phyloP scores from a whole-genome alignment of 2,113 vertebrate genomes.

The Calonectris borealis region DNA sequence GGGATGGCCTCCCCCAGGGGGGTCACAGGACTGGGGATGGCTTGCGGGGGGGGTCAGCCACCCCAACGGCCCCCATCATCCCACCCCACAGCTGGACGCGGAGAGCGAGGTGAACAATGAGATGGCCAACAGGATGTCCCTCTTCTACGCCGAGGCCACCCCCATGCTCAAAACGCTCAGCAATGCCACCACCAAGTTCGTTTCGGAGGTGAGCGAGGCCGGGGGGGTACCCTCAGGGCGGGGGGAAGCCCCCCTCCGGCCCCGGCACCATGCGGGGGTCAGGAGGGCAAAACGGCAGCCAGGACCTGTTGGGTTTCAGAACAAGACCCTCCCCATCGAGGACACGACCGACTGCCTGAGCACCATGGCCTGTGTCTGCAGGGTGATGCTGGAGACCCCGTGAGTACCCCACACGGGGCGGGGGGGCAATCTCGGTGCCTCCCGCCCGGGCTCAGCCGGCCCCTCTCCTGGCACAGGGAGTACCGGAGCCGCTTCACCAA shows the following conservation, averaged over 20 bases:
- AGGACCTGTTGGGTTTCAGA: slow-evolving; percentile 68
- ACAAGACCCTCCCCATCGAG: slow-evolving; percentile 92
- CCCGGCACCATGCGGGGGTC: accelerated
- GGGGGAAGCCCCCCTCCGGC: too few species aligned
- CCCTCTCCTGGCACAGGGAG: slow-evolving; percentile 67
- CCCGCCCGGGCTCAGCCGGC: neutral
- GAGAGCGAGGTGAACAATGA: slow-evolving; percentile 93
- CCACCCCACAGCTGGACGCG: slow-evolving; percentile 76
- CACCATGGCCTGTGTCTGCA: slow-evolving; percentile 94
- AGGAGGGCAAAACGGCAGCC: neutral
- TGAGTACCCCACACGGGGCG: slow-evolving; percentile 51
- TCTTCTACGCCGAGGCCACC: slow-evolving; percentile 90
- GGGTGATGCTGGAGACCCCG: slow-evolving; percentile 95
- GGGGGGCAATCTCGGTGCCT: accelerated
- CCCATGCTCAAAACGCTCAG: slow-evolving; percentile 95
- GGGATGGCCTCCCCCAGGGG: too few species aligned
- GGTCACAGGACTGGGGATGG: neutral
- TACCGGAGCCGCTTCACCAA: slow-evolving; percentile 93
- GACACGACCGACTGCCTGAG: slow-evolving; percentile 94
- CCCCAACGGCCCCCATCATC: accelerated
- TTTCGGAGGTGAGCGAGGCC: slow-evolving; percentile 82
- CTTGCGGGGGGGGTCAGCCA: neutral
- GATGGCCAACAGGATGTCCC: slow-evolving; percentile 94
- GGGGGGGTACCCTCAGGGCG: accelerated
- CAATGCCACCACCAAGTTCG: slow-evolving; percentile 92